These are phyloP conservation scores for Hippocampus mohnikei DNA, from an alignment of 2,113 vertebrate genomes.

Conservation along the genomic window DNA sequence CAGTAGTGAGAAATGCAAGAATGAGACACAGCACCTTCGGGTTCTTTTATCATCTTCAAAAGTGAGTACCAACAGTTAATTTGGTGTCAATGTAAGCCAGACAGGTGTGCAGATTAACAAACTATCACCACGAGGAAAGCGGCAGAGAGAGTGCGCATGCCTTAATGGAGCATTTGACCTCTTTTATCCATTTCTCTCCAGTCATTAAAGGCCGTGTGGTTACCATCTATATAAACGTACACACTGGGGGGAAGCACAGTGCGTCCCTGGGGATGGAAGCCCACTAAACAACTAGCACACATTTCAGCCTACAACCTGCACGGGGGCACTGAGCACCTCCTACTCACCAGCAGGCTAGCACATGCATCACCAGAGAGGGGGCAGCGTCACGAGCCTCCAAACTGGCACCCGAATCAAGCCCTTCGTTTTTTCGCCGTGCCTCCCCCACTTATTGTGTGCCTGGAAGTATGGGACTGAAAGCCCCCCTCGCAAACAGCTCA, in stretches of 20 bases:
- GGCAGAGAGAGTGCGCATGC: constrained; percentile 26
- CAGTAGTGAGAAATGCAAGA: constrained; percentile 34
- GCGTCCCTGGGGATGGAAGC: constrained; percentile 32
- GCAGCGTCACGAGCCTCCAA: constrained; percentile 41
- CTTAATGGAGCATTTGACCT: constrained; percentile 29
- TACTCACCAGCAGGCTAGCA: constrained; percentile 49
- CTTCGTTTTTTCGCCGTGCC: constrained; percentile 29
- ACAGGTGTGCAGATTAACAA: constrained; percentile 69
- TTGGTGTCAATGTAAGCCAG: constrained; percentile 56
- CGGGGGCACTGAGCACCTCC: constrained; percentile 49
- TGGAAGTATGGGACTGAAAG: neutral
- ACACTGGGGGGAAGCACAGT: constrained; percentile 24
- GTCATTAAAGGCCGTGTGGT: neutral
- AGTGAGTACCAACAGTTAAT: constrained; percentile 48
- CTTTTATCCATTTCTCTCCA: constrained; percentile 1
- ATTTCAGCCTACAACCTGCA: constrained; percentile 56
- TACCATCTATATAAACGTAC: constrained; percentile 19
- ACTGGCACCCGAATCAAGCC: constrained; percentile 24
- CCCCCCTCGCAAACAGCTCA: neutral
- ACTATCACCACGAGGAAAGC: constrained; percentile 44
- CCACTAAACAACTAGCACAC: constrained; percentile 53
- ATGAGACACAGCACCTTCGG: constrained; percentile 36
- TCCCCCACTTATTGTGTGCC: constrained; percentile 2
- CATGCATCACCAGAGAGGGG: constrained; percentile 44
- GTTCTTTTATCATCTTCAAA: constrained; percentile 40